Evolutionary conservation across 2,888 invertebrate species (phyloP).

Genomic region (Phortica magna): DNA sequence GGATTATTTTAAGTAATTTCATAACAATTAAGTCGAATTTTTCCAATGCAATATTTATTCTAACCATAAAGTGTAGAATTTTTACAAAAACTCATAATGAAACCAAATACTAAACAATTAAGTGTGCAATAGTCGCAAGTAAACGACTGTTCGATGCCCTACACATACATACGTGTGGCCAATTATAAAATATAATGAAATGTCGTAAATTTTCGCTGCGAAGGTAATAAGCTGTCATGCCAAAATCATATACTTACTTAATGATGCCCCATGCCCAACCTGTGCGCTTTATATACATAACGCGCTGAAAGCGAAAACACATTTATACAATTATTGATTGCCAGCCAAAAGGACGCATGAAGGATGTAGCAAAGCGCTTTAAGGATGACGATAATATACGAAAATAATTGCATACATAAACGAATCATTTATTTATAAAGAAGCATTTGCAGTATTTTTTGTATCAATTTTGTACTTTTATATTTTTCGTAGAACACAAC

Average conservation of each 20-base stretch:
- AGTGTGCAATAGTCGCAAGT: background rate
- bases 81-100: background rate
- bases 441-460: conserved; percentile 22
- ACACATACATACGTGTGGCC: background rate
- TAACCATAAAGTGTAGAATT: background rate
- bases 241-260: no score
- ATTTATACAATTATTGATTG: no score
- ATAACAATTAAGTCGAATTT: background rate
- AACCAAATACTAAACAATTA: conserved; percentile 6
- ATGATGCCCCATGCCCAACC: no score
- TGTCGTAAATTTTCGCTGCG: no score
- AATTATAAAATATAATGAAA: background rate
- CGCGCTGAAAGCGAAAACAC: no score
- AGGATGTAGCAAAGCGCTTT: no score
- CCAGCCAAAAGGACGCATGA: no score
- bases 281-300: no score
- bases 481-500: background rate
- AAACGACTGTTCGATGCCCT: background rate
- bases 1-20: conserved; percentile 75
- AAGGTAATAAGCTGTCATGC: no score
- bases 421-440: background rate
- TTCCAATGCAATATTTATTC: conserved; percentile 3
- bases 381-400: no score
- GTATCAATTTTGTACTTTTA: conserved; percentile 28
- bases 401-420: background rate